Conservation (phyloP, 2,797 vertebrate genomes). For the Garrulus glandarius region DNA sequence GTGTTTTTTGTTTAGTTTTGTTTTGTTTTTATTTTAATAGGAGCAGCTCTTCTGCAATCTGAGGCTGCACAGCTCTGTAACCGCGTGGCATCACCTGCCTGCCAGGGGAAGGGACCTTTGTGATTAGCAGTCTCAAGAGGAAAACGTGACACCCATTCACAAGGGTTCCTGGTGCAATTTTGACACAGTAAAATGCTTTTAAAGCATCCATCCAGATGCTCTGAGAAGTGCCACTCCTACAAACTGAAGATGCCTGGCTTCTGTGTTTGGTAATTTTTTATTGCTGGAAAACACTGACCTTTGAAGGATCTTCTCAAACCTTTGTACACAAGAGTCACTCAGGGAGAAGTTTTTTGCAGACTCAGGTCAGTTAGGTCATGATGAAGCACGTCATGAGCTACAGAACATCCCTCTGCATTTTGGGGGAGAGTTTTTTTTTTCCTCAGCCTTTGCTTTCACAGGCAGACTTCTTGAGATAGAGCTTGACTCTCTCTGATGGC, state of each 20-base stretch:
- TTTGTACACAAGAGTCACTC: neutral
- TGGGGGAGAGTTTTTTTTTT: neutral
- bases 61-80: constrained; percentile 14
- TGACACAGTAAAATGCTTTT: neutral
- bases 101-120: neutral
- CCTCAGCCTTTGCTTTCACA: neutral
- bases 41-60: constrained; percentile 55
- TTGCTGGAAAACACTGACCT: neutral
- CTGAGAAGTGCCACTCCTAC: neutral
- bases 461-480: neutral
- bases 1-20: neutral
- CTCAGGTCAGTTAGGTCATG: neutral
- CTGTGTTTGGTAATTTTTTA: neutral
- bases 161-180: neutral
- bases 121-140: neutral
- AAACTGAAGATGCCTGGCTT: neutral
- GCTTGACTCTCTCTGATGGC: neutral
- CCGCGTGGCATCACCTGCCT: neutral
- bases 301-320: neutral
- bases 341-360: neutral
- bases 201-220: neutral
- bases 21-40: neutral
- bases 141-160: neutral
- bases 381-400: neutral
- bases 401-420: neutral